Evolutionary conservation across 2,797 vertebrate genomes (phyloP), one percentile per base, ranked within the genome.

Genomic region (Enoplosus armatus): DNA sequence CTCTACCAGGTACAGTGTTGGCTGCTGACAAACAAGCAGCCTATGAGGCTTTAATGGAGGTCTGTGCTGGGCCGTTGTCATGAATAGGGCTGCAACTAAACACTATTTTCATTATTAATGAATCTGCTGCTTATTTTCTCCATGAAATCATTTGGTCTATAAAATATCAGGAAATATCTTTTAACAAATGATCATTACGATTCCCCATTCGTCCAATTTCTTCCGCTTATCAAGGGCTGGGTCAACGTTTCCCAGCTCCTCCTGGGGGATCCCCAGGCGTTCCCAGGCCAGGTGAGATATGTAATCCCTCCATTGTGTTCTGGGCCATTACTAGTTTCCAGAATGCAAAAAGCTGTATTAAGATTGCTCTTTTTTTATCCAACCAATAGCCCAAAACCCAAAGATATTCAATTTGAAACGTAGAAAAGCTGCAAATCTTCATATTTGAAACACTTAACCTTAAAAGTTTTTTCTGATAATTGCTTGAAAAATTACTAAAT

Each of bases 11-110:
- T 48, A 11, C 15, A 39, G 11, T 26, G 27, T 41, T 62, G 31
- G 33, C 31, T 43, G 20, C 33, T 53, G 48, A 61, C 20, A 63
- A 69, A 78, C 43, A 58, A n/a, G 26, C 33, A 24, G 47, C 47
- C 4, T 3, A n/a, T 15, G 22, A 35, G 8, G 26, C 26, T n/a
- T 39, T 14, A 16, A 5, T 43, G 26, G 27, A 48, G 31, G 37
- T 37, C 8, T 22, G 22, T 0, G 3, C 9, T 50, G 11, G 20
- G 33, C n/a, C 1, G 0, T 26, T 47, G 26, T 43, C n/a, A 45
- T 2, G n/a, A n/a, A n/a, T n/a, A n/a, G n/a, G n/a, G n/a, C n/a
- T 18, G 2, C 24, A 48, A n/a, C 41, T 8, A 15, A 31, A 3
- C 0, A 27, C 8, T 20, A 18, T 11, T 27, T 39, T 60, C 1